Conservation (phyloP, 2,888 invertebrate genomes). For the Labia minor region DNA sequence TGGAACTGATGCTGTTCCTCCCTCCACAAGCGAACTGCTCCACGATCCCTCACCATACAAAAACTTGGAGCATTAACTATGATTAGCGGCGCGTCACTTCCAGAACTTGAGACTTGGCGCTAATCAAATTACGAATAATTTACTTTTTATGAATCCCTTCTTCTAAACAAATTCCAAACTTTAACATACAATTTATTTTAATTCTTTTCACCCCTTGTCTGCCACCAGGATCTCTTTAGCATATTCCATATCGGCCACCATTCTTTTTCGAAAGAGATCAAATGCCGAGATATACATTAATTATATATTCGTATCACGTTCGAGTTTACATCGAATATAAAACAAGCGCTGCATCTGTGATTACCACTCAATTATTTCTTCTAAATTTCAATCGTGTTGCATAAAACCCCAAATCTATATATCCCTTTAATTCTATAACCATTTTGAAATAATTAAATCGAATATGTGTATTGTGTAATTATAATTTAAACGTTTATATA, state of each 20-base stretch:
- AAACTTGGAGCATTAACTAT: background rate
- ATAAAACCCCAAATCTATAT: background rate
- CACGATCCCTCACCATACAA: no score
- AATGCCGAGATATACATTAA: background rate
- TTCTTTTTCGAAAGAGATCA: background rate
- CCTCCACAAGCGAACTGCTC: no score
- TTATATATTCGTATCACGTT: background rate
- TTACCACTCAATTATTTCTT: conserved; percentile 13
- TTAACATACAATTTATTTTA: background rate
- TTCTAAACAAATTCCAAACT: background rate
- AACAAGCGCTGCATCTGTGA: background rate
- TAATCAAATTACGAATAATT: background rate
- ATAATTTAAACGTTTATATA: background rate
- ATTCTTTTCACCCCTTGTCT: no score
- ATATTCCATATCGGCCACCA: no score
- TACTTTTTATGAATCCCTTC: background rate
- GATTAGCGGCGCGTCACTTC: background rate
- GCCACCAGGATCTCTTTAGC: no score
- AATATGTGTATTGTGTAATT: background rate
- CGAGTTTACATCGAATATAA: background rate
- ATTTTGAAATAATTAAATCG: background rate
- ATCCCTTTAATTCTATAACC: background rate
- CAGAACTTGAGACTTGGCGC: background rate
- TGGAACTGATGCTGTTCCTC: background rate
- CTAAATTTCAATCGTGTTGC: background rate